Evolutionary conservation across 37 sponge, comb jelly and placozoan species (phyloP).

Genomic region (Ephydatia muelleri): DNA sequence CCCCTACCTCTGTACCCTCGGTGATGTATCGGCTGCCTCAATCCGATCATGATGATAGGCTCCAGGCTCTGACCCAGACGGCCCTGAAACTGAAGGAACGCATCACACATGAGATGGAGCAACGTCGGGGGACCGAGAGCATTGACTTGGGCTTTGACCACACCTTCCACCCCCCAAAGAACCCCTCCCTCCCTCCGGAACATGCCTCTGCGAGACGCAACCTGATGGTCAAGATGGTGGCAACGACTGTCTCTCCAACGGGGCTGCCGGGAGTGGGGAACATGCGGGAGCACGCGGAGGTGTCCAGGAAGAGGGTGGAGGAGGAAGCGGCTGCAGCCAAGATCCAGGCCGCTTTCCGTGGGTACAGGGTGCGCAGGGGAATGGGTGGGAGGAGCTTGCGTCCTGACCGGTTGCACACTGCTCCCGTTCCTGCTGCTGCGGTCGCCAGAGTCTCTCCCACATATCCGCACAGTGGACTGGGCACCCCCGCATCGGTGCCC

Average conservation of each 20-base stretch:
- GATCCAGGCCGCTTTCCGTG: slow-evolving; percentile 73
- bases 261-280: slow-evolving; percentile 53
- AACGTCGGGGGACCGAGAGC: background rate
- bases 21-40: background rate
- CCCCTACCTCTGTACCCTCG: background rate
- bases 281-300: slow-evolving; percentile 28
- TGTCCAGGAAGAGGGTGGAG: background rate
- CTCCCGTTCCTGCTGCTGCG: background rate
- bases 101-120: slow-evolving; percentile 36
- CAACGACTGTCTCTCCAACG: background rate
- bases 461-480: background rate
- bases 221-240: background rate
- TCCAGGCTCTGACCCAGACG: slow-evolving; percentile 34
- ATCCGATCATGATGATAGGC: slow-evolving; percentile 32
- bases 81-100: slow-evolving; percentile 60
- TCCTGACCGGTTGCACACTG: background rate
- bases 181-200: background rate
- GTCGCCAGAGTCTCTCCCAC: background rate
- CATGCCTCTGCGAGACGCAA: background rate
- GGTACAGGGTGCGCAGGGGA: slow-evolving; percentile 41
- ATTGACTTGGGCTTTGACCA: background rate
- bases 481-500: background rate
- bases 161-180: background rate
- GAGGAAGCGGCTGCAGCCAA: slow-evolving; percentile 44
- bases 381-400: background rate